Conservation (phyloP, 2,113 vertebrate species). For the Oncorhynchus tshawytscha region DNA sequence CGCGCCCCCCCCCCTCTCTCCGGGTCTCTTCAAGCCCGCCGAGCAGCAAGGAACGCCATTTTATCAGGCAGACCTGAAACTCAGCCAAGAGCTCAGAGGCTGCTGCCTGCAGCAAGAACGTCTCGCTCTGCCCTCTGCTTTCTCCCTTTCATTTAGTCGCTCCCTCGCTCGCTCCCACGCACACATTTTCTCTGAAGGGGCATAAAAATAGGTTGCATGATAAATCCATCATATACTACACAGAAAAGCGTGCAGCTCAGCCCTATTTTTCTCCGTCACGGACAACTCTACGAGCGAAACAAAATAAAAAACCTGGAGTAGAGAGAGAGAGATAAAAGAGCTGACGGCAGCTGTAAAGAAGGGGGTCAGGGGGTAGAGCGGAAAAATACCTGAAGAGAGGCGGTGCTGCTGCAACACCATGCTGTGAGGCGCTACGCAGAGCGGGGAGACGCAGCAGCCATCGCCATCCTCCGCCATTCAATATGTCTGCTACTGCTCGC, state of each 20-base stretch:
- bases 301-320: constrained; percentile 19
- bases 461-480: neutral
- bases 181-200: constrained; percentile 25
- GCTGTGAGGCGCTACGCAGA: neutral
- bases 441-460: neutral
- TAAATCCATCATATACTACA: constrained; percentile 64
- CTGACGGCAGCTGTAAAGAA: neutral
- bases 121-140: neutral
- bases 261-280: constrained; percentile 19
- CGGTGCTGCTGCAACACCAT: neutral
- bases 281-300: neutral
- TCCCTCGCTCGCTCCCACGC: constrained; percentile 33
- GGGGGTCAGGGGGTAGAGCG: neutral
- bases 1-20: constrained; percentile 18
- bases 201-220: constrained; percentile 68
- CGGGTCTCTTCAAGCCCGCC: constrained; percentile 15
- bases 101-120: constrained; percentile 20
- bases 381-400: neutral
- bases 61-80: constrained; percentile 63
- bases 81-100: constrained; percentile 43
- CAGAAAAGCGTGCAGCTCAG: constrained; percentile 33
- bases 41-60: neutral
- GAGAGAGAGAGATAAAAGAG: neutral
- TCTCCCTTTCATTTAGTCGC: neutral
- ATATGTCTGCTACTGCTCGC: neutral